Conservation (phyloP, 1,140 invertebrate species). For the Lasioglossum albipes region DNA sequence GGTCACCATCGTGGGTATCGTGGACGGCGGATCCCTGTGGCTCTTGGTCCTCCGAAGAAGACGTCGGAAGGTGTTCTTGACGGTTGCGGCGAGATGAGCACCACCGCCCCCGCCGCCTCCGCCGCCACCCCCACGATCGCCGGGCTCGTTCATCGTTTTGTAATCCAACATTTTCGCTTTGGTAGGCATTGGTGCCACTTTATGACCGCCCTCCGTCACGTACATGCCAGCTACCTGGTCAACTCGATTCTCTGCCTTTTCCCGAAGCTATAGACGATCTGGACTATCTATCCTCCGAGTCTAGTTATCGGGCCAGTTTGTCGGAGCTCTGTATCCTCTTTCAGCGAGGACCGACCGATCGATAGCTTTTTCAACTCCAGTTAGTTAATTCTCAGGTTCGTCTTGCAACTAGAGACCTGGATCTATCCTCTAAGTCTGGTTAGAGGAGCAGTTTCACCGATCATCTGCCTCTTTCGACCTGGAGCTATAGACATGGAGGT, state of each 20-base stretch:
- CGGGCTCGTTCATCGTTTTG: constrained; percentile 61
- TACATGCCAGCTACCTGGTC: constrained; percentile 63
- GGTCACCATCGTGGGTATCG: constrained; percentile 41
- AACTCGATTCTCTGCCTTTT: too few species aligned
- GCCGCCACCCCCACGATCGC: constrained; percentile 34
- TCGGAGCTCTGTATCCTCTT: too few species aligned
- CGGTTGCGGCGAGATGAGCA: constrained; percentile 79
- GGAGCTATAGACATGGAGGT: too few species aligned
- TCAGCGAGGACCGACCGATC: too few species aligned
- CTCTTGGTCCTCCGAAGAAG: constrained; percentile 88
- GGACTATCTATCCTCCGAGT: too few species aligned
- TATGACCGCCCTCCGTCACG: constrained; percentile 73
- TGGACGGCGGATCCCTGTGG: constrained; percentile 80
- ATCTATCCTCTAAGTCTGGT: too few species aligned
- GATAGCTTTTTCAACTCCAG: too few species aligned
- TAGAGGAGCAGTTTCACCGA: too few species aligned
- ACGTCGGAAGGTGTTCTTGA: constrained; percentile 86
- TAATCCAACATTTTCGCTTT: constrained; percentile 67
- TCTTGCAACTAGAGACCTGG: not conserved
- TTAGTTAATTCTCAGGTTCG: too few species aligned
- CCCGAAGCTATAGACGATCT: not conserved
- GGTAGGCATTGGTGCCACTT: constrained; percentile 62
- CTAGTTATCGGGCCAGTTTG: too few species aligned
- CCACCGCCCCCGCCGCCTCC: constrained; percentile 63
- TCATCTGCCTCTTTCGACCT: too few species aligned